Conservation (phyloP, 1,140 invertebrate species). For the Heliconius hermathena region DNA sequence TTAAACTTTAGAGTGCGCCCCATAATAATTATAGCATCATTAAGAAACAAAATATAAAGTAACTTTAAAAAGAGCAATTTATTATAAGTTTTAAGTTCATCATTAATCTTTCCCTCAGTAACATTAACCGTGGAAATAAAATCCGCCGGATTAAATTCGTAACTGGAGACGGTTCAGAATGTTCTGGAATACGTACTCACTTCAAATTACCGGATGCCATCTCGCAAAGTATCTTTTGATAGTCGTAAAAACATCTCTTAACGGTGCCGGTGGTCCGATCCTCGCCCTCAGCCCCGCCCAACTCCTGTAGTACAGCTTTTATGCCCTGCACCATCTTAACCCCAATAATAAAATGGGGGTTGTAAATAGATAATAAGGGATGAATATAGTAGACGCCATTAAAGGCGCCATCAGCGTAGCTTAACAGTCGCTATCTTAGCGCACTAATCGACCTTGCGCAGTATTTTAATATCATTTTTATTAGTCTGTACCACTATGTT, state of each 20-base stretch:
- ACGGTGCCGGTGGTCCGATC: slow-evolving; percentile 70
- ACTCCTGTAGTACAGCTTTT: slow-evolving; percentile 68
- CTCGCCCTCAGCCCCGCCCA: slow-evolving; percentile 64
- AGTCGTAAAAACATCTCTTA: slow-evolving; percentile 78
- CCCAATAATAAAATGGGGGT: slow-evolving; percentile 81
- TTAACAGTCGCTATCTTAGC: slow-evolving; percentile 68
- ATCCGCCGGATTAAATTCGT: slow-evolving; percentile 55
- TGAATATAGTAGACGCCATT: slow-evolving; percentile 72
- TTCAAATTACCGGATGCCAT: slow-evolving; percentile 70
- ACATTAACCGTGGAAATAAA: slow-evolving; percentile 41
- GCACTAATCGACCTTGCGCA: slow-evolving; percentile 68
- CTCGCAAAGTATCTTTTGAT: slow-evolving; percentile 79
- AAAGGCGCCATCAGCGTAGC: slow-evolving; percentile 70
- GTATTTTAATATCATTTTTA: slow-evolving; percentile 71
- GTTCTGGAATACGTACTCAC: slow-evolving; percentile 59
- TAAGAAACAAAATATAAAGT: slow-evolving; percentile 9
- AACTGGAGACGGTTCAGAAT: slow-evolving; percentile 49
- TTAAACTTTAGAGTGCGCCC: neutral
- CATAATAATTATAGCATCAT: neutral
- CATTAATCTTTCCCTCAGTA: slow-evolving; percentile 31
- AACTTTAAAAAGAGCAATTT: slow-evolving; percentile 13
- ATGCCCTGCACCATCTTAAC: slow-evolving; percentile 73
- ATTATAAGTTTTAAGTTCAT: slow-evolving; percentile 14
- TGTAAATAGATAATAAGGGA: slow-evolving; percentile 81
- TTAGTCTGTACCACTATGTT: slow-evolving; percentile 52